Conservation (phyloP, 2,113 vertebrate genomes). For the Mus pahari region DNA sequence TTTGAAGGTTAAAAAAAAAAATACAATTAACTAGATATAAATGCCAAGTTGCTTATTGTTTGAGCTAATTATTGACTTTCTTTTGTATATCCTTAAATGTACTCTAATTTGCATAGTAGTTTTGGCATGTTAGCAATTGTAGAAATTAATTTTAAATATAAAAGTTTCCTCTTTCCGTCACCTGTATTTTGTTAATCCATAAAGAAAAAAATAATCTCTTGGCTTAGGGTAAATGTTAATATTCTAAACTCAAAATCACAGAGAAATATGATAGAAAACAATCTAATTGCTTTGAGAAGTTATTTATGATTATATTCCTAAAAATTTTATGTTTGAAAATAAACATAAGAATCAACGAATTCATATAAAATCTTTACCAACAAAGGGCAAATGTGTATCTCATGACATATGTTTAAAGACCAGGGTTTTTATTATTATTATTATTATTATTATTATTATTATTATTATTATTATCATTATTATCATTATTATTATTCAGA, state of each 20-base stretch:
- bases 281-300: background rate
- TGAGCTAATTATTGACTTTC: slow-evolving; percentile 53
- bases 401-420: background rate
- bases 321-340: slow-evolving; percentile 11
- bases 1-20: slow-evolving; percentile 64
- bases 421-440: too few species aligned
- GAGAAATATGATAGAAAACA: background rate
- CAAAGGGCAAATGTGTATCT: background rate
- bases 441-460: background rate
- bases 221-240: background rate
- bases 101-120: slow-evolving; percentile 29
- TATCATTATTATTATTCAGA: background rate
- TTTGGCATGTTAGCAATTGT: background rate
- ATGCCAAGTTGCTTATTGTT: slow-evolving; percentile 59
- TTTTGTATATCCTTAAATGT: background rate
- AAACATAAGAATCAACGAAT: background rate
- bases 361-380: background rate
- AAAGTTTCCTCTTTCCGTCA: background rate
- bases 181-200: background rate
- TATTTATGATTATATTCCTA: background rate
- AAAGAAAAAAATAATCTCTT: slow-evolving; percentile 4
- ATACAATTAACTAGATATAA: slow-evolving; percentile 52
- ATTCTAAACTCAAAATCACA: background rate
- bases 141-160: slow-evolving; percentile 38
- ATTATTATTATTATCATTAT: background rate